Conservation (phyloP, 2,113 vertebrate genomes). For the Ceuthmochares aereus region DNA sequence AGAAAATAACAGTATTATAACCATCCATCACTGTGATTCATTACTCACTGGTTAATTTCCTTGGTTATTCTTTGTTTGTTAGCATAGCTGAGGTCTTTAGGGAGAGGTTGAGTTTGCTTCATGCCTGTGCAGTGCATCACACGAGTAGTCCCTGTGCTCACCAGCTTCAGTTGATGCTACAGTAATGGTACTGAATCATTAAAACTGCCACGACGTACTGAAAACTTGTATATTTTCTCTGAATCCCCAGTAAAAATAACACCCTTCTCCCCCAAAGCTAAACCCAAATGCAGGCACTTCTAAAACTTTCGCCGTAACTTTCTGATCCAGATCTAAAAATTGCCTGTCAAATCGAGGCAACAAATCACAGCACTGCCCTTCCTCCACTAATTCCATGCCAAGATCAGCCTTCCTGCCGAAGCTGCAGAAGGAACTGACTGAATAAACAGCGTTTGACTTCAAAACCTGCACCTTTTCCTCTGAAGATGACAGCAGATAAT, state of each 20-base stretch:
- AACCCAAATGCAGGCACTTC: neutral
- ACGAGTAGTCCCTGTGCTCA: neutral
- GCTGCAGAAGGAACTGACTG: constrained; percentile 5
- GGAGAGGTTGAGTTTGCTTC: neutral
- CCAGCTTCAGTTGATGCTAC: neutral
- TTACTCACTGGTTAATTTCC: neutral
- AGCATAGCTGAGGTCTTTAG: neutral
- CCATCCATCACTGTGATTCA: neutral
- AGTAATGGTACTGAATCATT: neutral
- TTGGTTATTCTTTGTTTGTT: neutral
- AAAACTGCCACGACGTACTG: neutral
- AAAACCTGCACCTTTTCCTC: neutral
- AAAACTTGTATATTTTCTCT: neutral
- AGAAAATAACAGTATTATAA: neutral
- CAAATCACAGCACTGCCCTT: constrained; percentile 19
- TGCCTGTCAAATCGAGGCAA: constrained; percentile 46
- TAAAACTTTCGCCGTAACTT: constrained; percentile 16
- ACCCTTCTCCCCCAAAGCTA: neutral
- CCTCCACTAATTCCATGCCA: neutral
- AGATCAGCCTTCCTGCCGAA: neutral
- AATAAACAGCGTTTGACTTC: constrained; percentile 26
- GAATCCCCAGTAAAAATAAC: neutral
- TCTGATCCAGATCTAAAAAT: constrained; percentile 54
- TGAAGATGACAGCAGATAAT: constrained; percentile 41
- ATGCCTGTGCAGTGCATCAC: neutral